Evolutionary conservation across 2,888 invertebrate species (phyloP).

Genomic region (Thelaira solivaga): DNA sequence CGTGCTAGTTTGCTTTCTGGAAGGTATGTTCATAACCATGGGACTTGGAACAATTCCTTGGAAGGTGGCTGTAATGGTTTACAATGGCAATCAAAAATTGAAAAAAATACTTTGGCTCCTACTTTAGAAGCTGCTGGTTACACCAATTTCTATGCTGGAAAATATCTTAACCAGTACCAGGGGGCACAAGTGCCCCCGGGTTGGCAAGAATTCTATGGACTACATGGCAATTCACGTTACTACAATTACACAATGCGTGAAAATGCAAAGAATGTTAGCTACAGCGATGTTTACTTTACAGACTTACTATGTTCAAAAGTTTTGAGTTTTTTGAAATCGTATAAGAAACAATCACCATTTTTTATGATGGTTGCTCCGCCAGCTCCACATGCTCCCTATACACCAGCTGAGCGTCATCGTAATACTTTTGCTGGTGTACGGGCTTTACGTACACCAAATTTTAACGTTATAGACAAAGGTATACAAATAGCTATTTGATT

Average conservation of each 20-base stretch:
- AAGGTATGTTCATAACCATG: conserved; percentile 89
- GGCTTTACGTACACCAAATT: conserved; percentile 83
- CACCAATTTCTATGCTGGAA: conserved; percentile 93
- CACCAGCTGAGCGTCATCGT: conserved; percentile 85
- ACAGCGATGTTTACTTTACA: conserved; percentile 86
- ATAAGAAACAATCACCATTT: conserved; percentile 77
- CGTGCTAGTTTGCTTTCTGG: conserved; percentile 92
- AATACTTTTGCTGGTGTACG: conserved; percentile 80
- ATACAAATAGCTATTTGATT: too few species aligned
- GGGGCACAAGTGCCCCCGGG: conserved; percentile 86
- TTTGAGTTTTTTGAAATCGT: conserved; percentile 65
- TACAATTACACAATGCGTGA: conserved; percentile 92
- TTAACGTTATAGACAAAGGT: conserved; percentile 78
- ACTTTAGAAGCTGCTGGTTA: conserved; percentile 82
- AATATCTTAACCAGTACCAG: conserved; percentile 91
- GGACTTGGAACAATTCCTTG: conserved; percentile 86
- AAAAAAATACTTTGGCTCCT: conserved; percentile 83
- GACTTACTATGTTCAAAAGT: conserved; percentile 82
- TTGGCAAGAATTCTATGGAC: conserved; percentile 91
- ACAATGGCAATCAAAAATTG: conserved; percentile 82
- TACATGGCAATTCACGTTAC: conserved; percentile 94
- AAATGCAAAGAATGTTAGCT: conserved; percentile 84
- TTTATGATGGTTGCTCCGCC: conserved; percentile 92
- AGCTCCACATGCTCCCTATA: conserved; percentile 92
- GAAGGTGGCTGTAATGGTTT: conserved; percentile 86